Conservation (phyloP, 2,113 vertebrate species). For the Psilopogon haemacephalus region DNA sequence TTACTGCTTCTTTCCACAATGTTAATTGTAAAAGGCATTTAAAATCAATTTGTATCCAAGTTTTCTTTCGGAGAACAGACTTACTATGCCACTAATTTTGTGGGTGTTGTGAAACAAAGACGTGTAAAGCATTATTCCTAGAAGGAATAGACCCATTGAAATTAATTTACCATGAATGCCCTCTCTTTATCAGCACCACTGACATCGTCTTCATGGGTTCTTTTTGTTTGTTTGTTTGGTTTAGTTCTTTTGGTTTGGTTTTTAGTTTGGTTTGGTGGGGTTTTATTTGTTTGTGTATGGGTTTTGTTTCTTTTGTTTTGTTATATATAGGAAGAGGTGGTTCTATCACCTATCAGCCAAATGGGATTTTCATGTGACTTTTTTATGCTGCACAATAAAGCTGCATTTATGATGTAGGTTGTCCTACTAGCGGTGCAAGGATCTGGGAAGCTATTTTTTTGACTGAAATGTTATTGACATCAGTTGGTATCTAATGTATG, state of each 20-base stretch:
- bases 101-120: constrained; percentile 12
- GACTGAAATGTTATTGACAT: background rate
- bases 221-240: background rate
- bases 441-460: background rate
- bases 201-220: background rate
- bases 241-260: too few relatives aligned
- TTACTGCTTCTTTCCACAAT: background rate
- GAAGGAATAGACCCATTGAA: constrained; percentile 15
- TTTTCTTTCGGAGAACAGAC: background rate
- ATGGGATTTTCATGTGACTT: background rate
- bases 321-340: background rate
- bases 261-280: too few relatives aligned
- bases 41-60: background rate
- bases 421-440: background rate
- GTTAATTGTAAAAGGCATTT: constrained; percentile 14
- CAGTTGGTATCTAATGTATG: background rate
- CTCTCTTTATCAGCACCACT: background rate
- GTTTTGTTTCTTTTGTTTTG: too few relatives aligned
- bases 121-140: constrained; percentile 3
- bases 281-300: background rate
- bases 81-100: constrained; percentile 25
- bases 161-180: background rate
- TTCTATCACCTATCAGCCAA: background rate
- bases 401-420: background rate
- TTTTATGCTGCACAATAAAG: background rate